Base-by-base conservation (phyloP, 2,797 vertebrate species). In the Mormyrus hasselquistii region DNA sequence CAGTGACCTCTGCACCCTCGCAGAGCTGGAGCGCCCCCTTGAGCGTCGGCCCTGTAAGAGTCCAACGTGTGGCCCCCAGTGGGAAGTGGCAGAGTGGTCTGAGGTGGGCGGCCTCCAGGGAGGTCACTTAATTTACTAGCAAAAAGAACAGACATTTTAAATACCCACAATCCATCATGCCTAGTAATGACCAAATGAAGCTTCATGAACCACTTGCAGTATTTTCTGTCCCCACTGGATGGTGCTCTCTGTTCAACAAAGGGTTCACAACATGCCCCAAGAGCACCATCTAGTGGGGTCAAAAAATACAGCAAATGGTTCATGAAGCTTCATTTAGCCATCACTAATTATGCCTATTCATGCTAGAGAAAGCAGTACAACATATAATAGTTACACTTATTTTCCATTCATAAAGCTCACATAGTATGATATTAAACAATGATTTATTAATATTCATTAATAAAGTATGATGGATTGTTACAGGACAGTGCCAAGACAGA, bases 31-130 rank as follows among this genome's bases (percentile, higher is more conserved):
- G 90, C 94, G 97, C 57, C 98, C 98, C 0, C 94, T 97, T 3
- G 98, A 99, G 93, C 96, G 97, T 57, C 96, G 98, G 86, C 90
- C 96, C 1, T 99, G 98, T 95, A 97, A 97, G 91, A 99, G 97
- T 93, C 97, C 98, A 0, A 96, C 97, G 88, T 99, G 98, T 0
- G 98, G 98, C 19, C 98, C 98, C 0, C 98, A 99, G 95, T 99
- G 98, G 98, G 98, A 99, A 93, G 98, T 99, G 94, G 98, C 98
- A 0, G 98, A 99, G 94, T 99, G 98, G 98, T 96, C 96, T 0
- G 98, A 99, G 98, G 98, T 98, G 89, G 25, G 93, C 69, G 25
- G 79, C 65, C 47, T 50, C 73, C 16, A 55, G 4, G 8, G 10
- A 25, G 41, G 76, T 3, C 76, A 47, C 44, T 84, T 50, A 50